Percentiles rank a stretch among this genome's conserved stretches.
Evolutionary conservation across 2,888 invertebrate genomes (phyloP).

Genomic region (Lottia gigantea): DNA sequence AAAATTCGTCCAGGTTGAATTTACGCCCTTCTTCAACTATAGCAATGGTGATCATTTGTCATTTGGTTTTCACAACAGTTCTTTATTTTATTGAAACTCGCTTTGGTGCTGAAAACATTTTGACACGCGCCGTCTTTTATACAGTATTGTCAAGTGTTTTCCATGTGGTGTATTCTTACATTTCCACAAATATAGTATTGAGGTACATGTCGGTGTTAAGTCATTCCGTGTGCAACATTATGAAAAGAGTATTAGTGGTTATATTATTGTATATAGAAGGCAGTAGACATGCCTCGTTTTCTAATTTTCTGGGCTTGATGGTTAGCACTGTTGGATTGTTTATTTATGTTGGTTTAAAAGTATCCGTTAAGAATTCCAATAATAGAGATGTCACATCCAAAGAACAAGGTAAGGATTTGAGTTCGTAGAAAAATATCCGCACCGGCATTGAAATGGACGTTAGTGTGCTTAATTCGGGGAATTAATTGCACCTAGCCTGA

Average conservation of each 20-base stretch:
- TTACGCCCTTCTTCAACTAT: no score
- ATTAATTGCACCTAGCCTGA: no score
- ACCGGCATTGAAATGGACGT: no score
- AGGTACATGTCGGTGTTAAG: slow-evolving; percentile 36
- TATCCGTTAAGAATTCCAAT: no score
- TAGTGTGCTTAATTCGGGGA: no score
- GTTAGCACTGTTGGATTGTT: slow-evolving; percentile 13
- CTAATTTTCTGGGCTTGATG: slow-evolving; percentile 28
- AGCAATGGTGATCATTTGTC: no score
- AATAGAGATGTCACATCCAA: no score
- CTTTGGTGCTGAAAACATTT: no score
- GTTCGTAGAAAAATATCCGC: no score
- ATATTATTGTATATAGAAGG: slow-evolving; percentile 33
- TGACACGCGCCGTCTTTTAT: background rate
- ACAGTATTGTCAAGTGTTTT: slow-evolving; percentile 27
- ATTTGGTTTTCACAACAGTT: no score
- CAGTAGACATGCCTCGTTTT: slow-evolving; percentile 17
- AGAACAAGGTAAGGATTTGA: no score
- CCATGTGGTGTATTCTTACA: slow-evolving; percentile 40
- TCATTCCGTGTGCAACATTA: slow-evolving; percentile 40
- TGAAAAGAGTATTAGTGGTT: slow-evolving; percentile 39
- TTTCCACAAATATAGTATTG: slow-evolving; percentile 34
- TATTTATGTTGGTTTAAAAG: background rate
- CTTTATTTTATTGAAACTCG: no score
- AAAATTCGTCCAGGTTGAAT: background rate